These are phyloP conservation scores for Clamator glandarius DNA, from an alignment of 2,797 vertebrate species.

Conservation along the genomic window DNA sequence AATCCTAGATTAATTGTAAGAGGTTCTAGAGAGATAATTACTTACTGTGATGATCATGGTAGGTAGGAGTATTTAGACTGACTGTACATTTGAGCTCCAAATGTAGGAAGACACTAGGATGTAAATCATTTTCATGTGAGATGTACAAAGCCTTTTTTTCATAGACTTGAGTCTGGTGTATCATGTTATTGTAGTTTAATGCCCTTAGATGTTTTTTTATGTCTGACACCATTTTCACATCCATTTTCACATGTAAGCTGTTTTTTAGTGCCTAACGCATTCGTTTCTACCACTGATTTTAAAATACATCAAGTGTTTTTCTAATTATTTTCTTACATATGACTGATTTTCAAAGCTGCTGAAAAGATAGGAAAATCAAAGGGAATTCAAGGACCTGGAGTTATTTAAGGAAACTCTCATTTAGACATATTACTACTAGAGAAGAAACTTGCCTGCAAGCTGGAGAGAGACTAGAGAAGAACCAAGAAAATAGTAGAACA, in stretches of 20 bases:
- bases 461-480: not conserved
- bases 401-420: not conserved
- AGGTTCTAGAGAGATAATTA: not conserved
- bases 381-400: not conserved
- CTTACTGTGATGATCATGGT: not conserved
- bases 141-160: not conserved
- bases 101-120: not conserved
- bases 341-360: not conserved
- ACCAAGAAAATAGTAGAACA: not conserved
- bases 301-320: not conserved
- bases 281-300: not conserved
- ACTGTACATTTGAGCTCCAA: not conserved
- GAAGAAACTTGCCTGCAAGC: not conserved
- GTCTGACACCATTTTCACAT: not conserved
- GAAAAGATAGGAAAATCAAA: not conserved
- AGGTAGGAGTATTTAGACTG: not conserved
- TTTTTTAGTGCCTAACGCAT: not conserved
- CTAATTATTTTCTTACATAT: not conserved
- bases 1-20: not conserved
- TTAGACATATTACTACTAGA: not conserved
- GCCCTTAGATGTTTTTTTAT: not conserved
- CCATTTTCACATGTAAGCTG: not conserved
- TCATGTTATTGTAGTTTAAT: not conserved
- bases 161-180: not conserved
- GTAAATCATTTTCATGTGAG: not conserved